A percentile compares a stretch with the other conserved stretches of the same genome.
phyloP scores from a whole-genome alignment of 2,888 invertebrate genomes.

The Athalia cordata region DNA sequence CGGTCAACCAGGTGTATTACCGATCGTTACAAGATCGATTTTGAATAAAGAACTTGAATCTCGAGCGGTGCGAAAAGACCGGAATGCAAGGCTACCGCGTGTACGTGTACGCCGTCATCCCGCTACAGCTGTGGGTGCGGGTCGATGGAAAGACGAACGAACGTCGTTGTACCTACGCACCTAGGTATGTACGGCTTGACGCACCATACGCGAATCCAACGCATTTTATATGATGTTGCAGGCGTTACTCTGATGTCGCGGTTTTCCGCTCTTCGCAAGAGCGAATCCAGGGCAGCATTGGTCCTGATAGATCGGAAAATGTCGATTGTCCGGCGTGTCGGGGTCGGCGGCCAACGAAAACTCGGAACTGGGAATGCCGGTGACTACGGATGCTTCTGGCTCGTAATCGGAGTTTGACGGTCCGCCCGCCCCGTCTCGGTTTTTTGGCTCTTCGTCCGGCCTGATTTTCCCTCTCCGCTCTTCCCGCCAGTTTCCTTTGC shows the following conservation, averaged over 20 bases:
- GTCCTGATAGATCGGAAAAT: slow-evolving; percentile 66
- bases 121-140: no score
- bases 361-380: slow-evolving; percentile 44
- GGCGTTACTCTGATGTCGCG: slow-evolving; percentile 72
- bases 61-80: no score
- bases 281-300: slow-evolving; percentile 76
- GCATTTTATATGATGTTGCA: slow-evolving; percentile 70
- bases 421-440: background rate
- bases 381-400: slow-evolving; percentile 30
- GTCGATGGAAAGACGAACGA: no score
- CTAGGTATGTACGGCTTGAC: background rate
- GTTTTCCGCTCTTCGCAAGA: slow-evolving; percentile 68
- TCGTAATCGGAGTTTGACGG: background rate
- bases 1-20: no score
- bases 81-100: no score
- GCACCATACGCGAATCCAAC: background rate
- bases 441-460: background rate
- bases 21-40: no score
- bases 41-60: no score
- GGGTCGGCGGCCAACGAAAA: slow-evolving; percentile 49
- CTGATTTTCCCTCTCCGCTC: slow-evolving; percentile 4
- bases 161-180: no score
- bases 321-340: slow-evolving; percentile 63
- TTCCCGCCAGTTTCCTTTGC: background rate
- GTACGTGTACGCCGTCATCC: no score